Evolutionary conservation across 2,797 vertebrate species (phyloP).

Genomic region (Holocentrus rufus): DNA sequence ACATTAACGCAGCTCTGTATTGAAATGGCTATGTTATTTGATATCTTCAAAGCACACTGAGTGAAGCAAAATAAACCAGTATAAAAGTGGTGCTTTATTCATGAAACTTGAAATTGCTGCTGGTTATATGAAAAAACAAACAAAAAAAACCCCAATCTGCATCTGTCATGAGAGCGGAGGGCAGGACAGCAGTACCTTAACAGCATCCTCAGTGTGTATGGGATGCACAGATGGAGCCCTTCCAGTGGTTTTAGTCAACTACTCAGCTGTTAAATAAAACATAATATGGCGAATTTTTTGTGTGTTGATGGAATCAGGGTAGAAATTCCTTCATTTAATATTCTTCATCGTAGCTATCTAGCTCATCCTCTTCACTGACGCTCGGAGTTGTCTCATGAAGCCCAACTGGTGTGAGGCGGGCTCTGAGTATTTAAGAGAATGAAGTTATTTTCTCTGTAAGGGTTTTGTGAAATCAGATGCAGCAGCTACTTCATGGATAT

Average conservation of each 20-base stretch:
- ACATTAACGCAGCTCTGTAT: conserved; percentile 74
- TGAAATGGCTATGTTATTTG: conserved; percentile 75
- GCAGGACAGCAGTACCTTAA: conserved; percentile 33
- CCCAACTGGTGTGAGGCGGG: conserved; percentile 22
- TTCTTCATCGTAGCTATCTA: background rate
- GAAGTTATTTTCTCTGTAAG: conserved; percentile 1
- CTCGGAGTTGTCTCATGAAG: conserved; percentile 13
- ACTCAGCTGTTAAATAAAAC: conserved; percentile 28
- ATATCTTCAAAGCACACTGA: conserved; percentile 77
- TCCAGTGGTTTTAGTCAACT: conserved; percentile 31
- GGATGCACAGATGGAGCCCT: conserved; percentile 17
- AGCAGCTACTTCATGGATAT: conserved; percentile 18
- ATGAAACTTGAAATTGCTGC: conserved; percentile 71
- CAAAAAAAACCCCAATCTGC: conserved; percentile 18
- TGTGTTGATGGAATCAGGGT: conserved; percentile 10
- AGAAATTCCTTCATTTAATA: background rate
- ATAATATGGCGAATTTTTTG: conserved; percentile 5
- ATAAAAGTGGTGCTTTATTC: conserved; percentile 81
- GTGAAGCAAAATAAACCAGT: conserved; percentile 75
- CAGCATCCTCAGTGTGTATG: conserved; percentile 14
- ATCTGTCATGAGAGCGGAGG: conserved; percentile 16
- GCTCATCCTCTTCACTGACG: conserved; percentile 4
- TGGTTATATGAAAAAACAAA: conserved; percentile 5
- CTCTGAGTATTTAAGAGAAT: conserved; percentile 6
- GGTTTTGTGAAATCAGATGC: conserved; percentile 27